Conservation (phyloP, 2,113 vertebrate genomes). For the Eptesicus fuscus region DNA sequence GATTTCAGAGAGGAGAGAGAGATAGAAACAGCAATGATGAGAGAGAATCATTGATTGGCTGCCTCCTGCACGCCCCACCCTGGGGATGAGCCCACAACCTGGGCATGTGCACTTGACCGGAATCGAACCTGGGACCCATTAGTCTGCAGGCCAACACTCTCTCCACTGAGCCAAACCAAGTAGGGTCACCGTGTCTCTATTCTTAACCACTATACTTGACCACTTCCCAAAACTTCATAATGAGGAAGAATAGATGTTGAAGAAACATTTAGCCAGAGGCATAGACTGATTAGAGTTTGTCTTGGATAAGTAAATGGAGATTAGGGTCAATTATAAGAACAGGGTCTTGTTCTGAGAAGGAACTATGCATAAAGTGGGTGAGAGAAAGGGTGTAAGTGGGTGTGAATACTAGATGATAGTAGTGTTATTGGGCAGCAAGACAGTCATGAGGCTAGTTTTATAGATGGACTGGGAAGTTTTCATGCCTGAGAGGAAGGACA, state of each 20-base stretch:
- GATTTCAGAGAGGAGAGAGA: too few relatives aligned
- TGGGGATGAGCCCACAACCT: too few relatives aligned
- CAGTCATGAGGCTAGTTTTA: not conserved
- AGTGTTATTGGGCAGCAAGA: not conserved
- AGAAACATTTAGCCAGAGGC: not conserved
- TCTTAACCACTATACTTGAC: not conserved
- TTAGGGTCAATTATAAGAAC: not conserved
- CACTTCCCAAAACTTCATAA: not conserved
- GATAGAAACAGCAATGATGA: too few relatives aligned
- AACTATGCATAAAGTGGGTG: not conserved
- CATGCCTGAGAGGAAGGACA: not conserved
- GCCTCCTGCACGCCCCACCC: too few relatives aligned
- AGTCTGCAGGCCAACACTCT: too few relatives aligned
- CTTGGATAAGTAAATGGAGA: not conserved
- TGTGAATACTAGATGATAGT: not conserved
- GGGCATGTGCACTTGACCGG: too few relatives aligned
- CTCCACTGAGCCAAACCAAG: not conserved
- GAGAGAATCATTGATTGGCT: too few relatives aligned
- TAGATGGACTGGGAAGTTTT: not conserved
- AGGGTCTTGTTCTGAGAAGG: not conserved
- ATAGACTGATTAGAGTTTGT: not conserved
- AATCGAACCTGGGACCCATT: too few relatives aligned
- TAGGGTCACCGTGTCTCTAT: not conserved
- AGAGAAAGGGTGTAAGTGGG: not conserved
- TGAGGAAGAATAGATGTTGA: not conserved